These are phyloP conservation scores for Lucifuga dentata DNA, from an alignment of 2,113 vertebrate genomes.

Conservation along the genomic window DNA sequence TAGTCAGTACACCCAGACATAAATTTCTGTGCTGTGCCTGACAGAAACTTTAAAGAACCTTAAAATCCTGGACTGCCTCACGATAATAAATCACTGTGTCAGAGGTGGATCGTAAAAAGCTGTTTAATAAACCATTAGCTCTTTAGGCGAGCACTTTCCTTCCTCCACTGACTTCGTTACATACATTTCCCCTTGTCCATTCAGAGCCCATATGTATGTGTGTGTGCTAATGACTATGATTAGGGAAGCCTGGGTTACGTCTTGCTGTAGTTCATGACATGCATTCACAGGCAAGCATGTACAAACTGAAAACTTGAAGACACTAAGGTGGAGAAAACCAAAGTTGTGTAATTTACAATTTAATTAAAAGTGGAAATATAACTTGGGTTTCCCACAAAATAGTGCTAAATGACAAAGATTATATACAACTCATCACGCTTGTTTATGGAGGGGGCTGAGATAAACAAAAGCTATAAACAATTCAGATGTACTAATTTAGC, in stretches of 20 bases:
- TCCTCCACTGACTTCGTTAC: slow-evolving; percentile 29
- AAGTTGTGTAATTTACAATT: slow-evolving; percentile 52
- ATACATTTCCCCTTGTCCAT: slow-evolving; percentile 23
- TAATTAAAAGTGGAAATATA: slow-evolving; percentile 54
- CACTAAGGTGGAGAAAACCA: slow-evolving; percentile 52
- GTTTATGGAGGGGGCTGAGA: slow-evolving; percentile 45
- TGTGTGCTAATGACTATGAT: slow-evolving; percentile 76
- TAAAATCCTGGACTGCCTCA: slow-evolving; percentile 37
- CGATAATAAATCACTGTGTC: slow-evolving; percentile 57
- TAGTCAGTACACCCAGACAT: slow-evolving; percentile 21
- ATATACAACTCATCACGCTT: slow-evolving; percentile 70
- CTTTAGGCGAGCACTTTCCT: slow-evolving; percentile 56
- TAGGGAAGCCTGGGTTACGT: slow-evolving; percentile 69
- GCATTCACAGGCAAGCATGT: slow-evolving; percentile 10
- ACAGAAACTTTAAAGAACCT: slow-evolving; percentile 34
- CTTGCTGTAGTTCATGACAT: slow-evolving; percentile 66
- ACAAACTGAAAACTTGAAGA: slow-evolving; percentile 55
- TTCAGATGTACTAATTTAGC: slow-evolving; percentile 44
- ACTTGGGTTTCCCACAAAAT: slow-evolving; percentile 57
- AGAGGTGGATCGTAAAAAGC: slow-evolving; percentile 47
- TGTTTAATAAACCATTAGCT: slow-evolving; percentile 73
- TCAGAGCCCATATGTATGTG: slow-evolving; percentile 57
- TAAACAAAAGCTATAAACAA: slow-evolving; percentile 62
- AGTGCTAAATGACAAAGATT: slow-evolving; percentile 53
- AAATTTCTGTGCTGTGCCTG: slow-evolving; percentile 30